phyloP scores from a whole-genome alignment of 2,888 invertebrate genomes.

The Boloria selene region DNA sequence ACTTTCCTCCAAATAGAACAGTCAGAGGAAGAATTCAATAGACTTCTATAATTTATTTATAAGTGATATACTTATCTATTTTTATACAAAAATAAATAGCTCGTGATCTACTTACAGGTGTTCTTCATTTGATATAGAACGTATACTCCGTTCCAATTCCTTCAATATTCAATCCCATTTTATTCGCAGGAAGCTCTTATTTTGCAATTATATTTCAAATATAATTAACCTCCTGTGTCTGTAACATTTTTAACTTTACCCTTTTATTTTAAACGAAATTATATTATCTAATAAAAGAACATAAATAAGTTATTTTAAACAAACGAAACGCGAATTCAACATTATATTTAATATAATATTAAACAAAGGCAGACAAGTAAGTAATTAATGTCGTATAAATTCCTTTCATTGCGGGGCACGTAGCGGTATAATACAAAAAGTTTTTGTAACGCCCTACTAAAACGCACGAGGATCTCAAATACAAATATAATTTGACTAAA shows the following conservation, averaged over 20 bases:
- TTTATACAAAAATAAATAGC: no score
- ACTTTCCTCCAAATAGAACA: no score
- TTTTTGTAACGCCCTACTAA: not conserved
- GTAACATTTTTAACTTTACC: no score
- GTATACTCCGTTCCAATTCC: no score
- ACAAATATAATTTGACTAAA: no score
- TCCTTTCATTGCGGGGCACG: constrained; percentile 1
- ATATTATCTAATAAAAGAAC: not conserved
- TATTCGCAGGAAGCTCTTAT: constrained; percentile 1
- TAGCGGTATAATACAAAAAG: constrained; percentile 2
- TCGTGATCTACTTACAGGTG: no score
- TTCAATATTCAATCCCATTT: constrained; percentile 5
- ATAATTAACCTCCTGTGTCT: not conserved
- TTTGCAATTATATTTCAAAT: not conserved
- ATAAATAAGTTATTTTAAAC: not conserved
- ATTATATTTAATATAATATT: not conserved
- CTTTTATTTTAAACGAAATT: no score
- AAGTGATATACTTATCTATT: no score
- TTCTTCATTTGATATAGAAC: no score
- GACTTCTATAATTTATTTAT: no score
- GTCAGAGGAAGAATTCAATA: no score
- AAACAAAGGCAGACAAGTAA: constrained; percentile 5
- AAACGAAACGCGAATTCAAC: constrained; percentile 4
- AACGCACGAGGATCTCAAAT: not conserved
- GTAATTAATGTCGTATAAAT: constrained; percentile 11